Conservation (phyloP, 2,888 invertebrate genomes). For the Unio delphinus region DNA sequence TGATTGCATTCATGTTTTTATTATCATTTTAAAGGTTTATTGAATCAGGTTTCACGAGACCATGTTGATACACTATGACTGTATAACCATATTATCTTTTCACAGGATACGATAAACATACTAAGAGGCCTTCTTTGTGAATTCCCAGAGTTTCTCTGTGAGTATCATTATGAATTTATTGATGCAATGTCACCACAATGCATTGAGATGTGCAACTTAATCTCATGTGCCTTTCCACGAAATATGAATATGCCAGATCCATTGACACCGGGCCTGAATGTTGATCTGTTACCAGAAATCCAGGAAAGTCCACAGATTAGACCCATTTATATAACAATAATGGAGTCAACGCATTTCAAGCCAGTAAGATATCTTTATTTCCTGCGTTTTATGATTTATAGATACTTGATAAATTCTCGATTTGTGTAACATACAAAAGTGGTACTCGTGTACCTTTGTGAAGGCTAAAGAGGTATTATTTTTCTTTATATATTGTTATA, state of each 20-base stretch:
- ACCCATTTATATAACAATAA: conserved; percentile 87
- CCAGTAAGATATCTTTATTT: conserved; percentile 74
- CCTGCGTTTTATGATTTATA: no score
- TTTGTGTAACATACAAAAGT: no score
- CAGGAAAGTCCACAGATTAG: no score
- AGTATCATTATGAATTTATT: conserved; percentile 74
- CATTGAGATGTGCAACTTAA: conserved; percentile 97
- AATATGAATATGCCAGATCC: conserved; percentile 99
- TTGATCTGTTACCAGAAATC: conserved; percentile 62
- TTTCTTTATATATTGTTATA: no score
- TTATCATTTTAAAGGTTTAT: background rate
- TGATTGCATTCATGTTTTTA: background rate
- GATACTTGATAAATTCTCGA: no score
- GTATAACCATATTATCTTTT: conserved; percentile 9
- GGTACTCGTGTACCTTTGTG: no score
- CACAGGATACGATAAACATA: conserved; percentile 85
- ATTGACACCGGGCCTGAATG: conserved; percentile 95
- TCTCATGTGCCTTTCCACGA: conserved; percentile 96
- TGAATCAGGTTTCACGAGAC: background rate
- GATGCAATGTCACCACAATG: conserved; percentile 99
- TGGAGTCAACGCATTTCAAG: conserved; percentile 90
- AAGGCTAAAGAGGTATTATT: no score
- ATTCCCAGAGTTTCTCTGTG: conserved; percentile 99
- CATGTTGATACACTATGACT: background rate
- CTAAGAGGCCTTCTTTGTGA: conserved; percentile 96